Percentiles rank a stretch among this genome's conserved stretches.
Evolutionary conservation across 1,140 invertebrate genomes (phyloP).

Genomic region (Nasonia longicornis): DNA sequence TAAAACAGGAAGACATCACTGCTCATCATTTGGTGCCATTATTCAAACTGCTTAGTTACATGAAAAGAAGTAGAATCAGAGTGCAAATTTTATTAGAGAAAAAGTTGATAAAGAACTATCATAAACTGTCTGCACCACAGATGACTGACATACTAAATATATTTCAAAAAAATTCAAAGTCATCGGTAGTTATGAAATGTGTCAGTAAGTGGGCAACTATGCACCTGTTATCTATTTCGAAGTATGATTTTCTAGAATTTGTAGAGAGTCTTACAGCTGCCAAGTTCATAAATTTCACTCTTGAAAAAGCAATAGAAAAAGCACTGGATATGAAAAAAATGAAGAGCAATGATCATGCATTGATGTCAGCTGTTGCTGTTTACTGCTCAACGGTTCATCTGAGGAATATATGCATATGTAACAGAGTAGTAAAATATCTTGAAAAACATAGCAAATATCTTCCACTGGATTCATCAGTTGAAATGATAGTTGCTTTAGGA

Average conservation of each 20-base stretch:
- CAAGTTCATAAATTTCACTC: constrained; percentile 63
- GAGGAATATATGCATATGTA: constrained; percentile 72
- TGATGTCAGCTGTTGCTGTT: constrained; percentile 74
- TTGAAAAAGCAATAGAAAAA: constrained; percentile 73
- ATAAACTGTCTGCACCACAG: constrained; percentile 69
- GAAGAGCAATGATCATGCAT: constrained; percentile 68
- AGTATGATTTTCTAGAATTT: constrained; percentile 73
- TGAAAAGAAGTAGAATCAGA: constrained; percentile 74
- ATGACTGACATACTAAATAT: constrained; percentile 72
- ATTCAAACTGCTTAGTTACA: constrained; percentile 71
- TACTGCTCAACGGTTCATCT: constrained; percentile 74
- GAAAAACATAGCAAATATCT: constrained; percentile 68
- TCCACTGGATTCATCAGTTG: constrained; percentile 70
- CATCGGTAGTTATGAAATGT: constrained; percentile 66
- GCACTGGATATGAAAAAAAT: constrained; percentile 70
- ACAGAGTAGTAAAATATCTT: constrained; percentile 73
- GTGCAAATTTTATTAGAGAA: constrained; percentile 75
- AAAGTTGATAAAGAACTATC: constrained; percentile 72
- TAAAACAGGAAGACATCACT: constrained; percentile 72
- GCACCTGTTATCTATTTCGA: constrained; percentile 50
- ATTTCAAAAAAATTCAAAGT: constrained; percentile 58
- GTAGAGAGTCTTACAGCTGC: constrained; percentile 71
- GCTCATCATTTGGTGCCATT: constrained; percentile 72
- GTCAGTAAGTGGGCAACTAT: constrained; percentile 73
- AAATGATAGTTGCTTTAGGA: constrained; percentile 75